phyloP scores from a whole-genome alignment of 2,797 vertebrate species.

The Sebastes hubbsi region DNA sequence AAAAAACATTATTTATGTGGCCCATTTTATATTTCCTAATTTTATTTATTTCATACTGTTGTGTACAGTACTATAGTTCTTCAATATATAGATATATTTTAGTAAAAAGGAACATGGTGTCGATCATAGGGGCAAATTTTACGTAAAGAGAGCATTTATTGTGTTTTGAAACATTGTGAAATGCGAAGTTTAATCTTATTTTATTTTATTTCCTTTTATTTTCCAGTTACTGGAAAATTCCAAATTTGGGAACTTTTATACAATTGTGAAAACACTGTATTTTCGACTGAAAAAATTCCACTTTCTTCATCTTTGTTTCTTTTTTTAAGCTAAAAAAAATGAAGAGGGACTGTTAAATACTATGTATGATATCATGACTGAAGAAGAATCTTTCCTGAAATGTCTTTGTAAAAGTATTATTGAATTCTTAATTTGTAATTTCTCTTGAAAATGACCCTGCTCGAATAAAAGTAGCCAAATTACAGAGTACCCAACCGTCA shows the following conservation, averaged over 20 bases:
- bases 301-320: constrained; percentile 96
- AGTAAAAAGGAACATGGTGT: constrained; percentile 99
- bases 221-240: constrained; percentile 99
- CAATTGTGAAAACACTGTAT: constrained; percentile 99
- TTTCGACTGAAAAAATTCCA: constrained; percentile 99
- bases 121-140: constrained; percentile 99
- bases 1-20: constrained; percentile 95
- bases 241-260: constrained; percentile 99
- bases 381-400: constrained; percentile 99
- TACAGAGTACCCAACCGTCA: constrained; percentile 76
- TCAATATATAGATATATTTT: constrained; percentile 99
- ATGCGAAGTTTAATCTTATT: constrained; percentile 99
- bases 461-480: constrained; percentile 99
- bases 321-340: constrained; percentile 95
- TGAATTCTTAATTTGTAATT: constrained; percentile 99
- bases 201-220: constrained; percentile 91
- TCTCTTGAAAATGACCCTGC: constrained; percentile 99
- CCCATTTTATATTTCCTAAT: constrained; percentile 99
- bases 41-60: constrained; percentile 99
- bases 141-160: constrained; percentile 99
- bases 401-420: constrained; percentile 99
- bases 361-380: constrained; percentile 99
- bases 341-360: constrained; percentile 99
- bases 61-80: constrained; percentile 99
- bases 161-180: constrained; percentile 99